Evolutionary conservation across 1,140 invertebrate genomes (phyloP).

Genomic region (Melitaea cinxia): DNA sequence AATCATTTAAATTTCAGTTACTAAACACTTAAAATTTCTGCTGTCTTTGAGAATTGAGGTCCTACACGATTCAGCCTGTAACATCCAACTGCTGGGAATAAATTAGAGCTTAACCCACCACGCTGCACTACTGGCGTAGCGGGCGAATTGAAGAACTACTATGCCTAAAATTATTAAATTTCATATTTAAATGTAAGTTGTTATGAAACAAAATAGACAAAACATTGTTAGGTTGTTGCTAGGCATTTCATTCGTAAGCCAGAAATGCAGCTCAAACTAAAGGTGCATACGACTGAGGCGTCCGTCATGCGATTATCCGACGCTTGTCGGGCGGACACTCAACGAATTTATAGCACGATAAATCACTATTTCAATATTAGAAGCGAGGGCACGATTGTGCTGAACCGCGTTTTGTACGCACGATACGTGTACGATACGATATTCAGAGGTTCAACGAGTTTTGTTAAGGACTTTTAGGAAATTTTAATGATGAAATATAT

Average conservation of each 20-base stretch:
- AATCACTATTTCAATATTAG: constrained; percentile 76
- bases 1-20: too few relatives aligned
- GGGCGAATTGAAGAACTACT: too few relatives aligned
- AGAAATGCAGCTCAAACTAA: constrained; percentile 38
- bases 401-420: constrained; percentile 31
- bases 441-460: neutral
- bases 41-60: too few relatives aligned
- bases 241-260: constrained; percentile 11
- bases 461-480: too few relatives aligned
- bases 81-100: too few relatives aligned
- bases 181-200: too few relatives aligned
- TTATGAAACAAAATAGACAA: neutral
- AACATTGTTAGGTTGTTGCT: neutral
- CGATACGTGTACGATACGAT: constrained; percentile 30
- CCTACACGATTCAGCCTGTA: too few relatives aligned
- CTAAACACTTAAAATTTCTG: too few relatives aligned
- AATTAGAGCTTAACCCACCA: too few relatives aligned
- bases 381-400: constrained; percentile 50
- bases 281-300: constrained; percentile 44
- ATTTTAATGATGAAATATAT: too few relatives aligned
- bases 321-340: constrained; percentile 61
- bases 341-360: constrained; percentile 65
- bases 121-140: too few relatives aligned
- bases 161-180: too few relatives aligned
- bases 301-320: constrained; percentile 72